phyloP scores from a whole-genome alignment of 1,140 invertebrate genomes.

The Drosophila kohkoa region DNA sequence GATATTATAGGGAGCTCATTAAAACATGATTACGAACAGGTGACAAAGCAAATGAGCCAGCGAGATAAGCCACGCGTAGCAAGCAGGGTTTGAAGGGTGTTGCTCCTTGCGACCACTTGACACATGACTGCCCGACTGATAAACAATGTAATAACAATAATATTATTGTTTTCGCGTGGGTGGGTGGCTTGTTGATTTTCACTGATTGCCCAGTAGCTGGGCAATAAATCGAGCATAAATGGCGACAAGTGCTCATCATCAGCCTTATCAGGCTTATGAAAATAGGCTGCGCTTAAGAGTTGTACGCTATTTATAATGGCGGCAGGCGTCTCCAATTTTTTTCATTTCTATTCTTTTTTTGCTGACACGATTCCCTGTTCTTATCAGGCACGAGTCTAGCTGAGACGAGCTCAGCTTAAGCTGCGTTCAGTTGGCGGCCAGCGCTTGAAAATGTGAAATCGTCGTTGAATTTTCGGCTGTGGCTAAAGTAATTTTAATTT shows the following conservation, averaged over 20 bases:
- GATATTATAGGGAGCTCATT: slow-evolving; percentile 66
- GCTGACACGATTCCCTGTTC: slow-evolving; percentile 27
- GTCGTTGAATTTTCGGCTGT: slow-evolving; percentile 30
- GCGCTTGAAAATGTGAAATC: slow-evolving; percentile 76
- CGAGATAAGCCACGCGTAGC: slow-evolving; percentile 56
- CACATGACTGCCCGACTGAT: slow-evolving; percentile 28
- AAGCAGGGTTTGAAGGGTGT: slow-evolving; percentile 19
- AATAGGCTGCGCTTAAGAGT: slow-evolving; percentile 15
- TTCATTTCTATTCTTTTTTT: not conserved
- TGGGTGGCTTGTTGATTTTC: slow-evolving; percentile 66
- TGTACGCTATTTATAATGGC: slow-evolving; percentile 27
- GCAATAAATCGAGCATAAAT: not conserved
- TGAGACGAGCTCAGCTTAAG: not conserved
- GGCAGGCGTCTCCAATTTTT: slow-evolving; percentile 10
- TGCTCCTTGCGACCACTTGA: slow-evolving; percentile 36
- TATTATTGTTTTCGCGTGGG: slow-evolving; percentile 71
- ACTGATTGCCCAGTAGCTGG: slow-evolving; percentile 35
- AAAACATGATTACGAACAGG: slow-evolving; percentile 59
- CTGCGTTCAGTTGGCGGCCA: slow-evolving; percentile 57
- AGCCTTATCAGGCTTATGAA: slow-evolving; percentile 1
- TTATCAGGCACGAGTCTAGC: slow-evolving; percentile 39
- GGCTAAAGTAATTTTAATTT: slow-evolving; percentile 41
- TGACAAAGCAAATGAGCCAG: not conserved
- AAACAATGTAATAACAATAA: slow-evolving; percentile 56
- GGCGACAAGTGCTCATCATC: not conserved